These are phyloP conservation scores for Enchytraeus crypticus DNA, from an alignment of 2,888 invertebrate genomes.

Conservation along the genomic window DNA sequence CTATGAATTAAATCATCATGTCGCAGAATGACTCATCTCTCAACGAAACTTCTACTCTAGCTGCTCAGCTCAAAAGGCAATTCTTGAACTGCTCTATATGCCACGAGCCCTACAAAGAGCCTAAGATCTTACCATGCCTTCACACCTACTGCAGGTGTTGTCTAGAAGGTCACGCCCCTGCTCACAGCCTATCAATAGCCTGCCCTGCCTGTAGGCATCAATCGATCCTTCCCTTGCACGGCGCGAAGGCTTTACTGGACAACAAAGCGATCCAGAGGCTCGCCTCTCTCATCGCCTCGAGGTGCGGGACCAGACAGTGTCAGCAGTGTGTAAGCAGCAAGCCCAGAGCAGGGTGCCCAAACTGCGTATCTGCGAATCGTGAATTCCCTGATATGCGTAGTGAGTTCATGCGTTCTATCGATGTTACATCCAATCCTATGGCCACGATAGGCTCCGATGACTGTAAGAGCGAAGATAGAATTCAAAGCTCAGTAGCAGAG, in stretches of 20 bases:
- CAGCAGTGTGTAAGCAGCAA: no score
- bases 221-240: slow-evolving; percentile 51
- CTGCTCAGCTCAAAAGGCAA: slow-evolving; percentile 6
- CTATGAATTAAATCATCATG: no score
- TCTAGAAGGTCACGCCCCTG: slow-evolving; percentile 49
- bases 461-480: neutral
- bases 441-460: neutral
- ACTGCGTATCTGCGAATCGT: slow-evolving; percentile 34
- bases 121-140: slow-evolving; percentile 51
- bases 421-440: neutral
- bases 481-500: no score
- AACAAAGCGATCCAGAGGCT: no score
- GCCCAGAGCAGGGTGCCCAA: no score
- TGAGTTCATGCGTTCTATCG: neutral
- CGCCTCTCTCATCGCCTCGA: no score
- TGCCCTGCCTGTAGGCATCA: slow-evolving; percentile 53
- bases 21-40: neutral
- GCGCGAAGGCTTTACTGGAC: slow-evolving; percentile 49
- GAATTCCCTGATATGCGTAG: slow-evolving; percentile 22
- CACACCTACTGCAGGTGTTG: slow-evolving; percentile 53
- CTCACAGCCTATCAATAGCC: slow-evolving; percentile 50
- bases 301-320: no score
- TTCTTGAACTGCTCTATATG: slow-evolving; percentile 47
- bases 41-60: neutral
- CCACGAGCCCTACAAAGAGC: slow-evolving; percentile 41